Evolutionary conservation across 2,797 vertebrate genomes (phyloP), one percentile per base, ranked within the genome.

Genomic region (Acanthurus lineatus): DNA sequence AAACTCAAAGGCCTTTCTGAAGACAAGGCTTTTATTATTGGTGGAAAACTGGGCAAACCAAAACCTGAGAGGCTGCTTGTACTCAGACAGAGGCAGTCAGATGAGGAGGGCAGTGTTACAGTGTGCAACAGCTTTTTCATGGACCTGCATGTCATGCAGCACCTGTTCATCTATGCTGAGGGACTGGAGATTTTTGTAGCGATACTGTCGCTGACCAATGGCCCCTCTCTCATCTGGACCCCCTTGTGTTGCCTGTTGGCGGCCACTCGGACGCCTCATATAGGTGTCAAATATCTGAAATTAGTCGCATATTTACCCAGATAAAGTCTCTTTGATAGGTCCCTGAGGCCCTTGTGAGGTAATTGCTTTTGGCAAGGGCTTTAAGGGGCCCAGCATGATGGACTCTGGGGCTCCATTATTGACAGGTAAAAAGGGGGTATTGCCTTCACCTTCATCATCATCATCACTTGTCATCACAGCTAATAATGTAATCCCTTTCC

Each of bases 271-370:
- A 78, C 44, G 70, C 84, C 91, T 91, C 83, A 76, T 72, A 79
- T 89, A 88, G 85, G 93, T 95, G 92, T 94, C 84, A 92, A 88
- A 94, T 94, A 90, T 82, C 89, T 94, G 57, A 87, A 91, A 93
- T 94, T 79, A 92, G 90, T 92, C 70, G 63, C 83, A 94, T 94
- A 90, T 93, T 92, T 93, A 89, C 45, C 74, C 62, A 88, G 76
- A 91, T 90, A 93, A 92, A 89, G 86, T 63, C 77, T 76, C 91
- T 92, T 94, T 92, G 81, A 92, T 91, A 63, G 75, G 52, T 53
- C 54, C 32, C 45, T 11, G 47, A 71, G 75, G 81, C 83, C 78
- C 65, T 57, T 66, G 84, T 71, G 66, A 78, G 81, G 76, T 75
- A 85, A 69, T 66, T 69, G 67, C 17, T 64, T 84, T 73, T 77